Conservation (phyloP, 2,888 invertebrate species). For the Drepanosiphum platanoidis region DNA sequence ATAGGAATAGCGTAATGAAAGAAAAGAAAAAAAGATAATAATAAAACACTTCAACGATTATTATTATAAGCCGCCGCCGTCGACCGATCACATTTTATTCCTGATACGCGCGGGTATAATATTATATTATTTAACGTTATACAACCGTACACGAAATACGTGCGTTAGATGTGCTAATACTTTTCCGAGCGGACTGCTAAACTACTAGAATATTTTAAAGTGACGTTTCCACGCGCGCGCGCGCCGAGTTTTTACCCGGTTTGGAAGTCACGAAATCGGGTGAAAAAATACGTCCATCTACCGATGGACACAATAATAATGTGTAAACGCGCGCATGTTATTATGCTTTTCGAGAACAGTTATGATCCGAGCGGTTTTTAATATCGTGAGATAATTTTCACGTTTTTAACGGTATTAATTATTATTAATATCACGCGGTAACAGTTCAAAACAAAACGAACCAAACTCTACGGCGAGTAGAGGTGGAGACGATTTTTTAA, state of each 20-base stretch:
- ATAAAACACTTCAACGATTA: background rate
- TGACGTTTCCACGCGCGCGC: background rate
- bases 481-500: background rate
- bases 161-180: too few species aligned
- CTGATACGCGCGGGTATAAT: background rate
- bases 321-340: too few species aligned
- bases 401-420: background rate
- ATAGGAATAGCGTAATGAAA: conserved; percentile 1
- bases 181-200: too few species aligned
- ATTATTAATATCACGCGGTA: too few species aligned
- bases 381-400: background rate
- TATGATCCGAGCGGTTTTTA: background rate
- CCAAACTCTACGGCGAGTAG: background rate
- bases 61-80: background rate
- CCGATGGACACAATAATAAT: background rate
- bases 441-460: background rate
- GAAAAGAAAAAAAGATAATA: background rate
- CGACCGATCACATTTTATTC: background rate
- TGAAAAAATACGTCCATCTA: background rate
- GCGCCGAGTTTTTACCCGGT: background rate
- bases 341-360: too few species aligned
- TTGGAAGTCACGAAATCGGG: background rate
- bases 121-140: background rate
- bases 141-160: too few species aligned
- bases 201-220: too few species aligned